These are phyloP conservation scores for Amblyjoppa fuscipennis DNA, from an alignment of 2,888 invertebrate genomes.

Conservation along the genomic window DNA sequence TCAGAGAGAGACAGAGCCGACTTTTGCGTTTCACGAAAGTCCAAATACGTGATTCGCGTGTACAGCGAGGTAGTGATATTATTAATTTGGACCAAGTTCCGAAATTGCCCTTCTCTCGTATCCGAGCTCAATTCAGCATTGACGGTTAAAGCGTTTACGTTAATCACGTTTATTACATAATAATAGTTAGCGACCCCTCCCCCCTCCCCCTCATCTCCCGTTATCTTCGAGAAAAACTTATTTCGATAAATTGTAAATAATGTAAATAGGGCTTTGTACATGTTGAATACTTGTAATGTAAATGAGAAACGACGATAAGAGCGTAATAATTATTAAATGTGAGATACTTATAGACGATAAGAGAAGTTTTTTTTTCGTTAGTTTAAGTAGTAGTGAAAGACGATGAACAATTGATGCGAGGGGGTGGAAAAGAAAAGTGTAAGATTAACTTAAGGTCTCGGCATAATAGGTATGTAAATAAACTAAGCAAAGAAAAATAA, in stretches of 20 bases:
- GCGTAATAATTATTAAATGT: conserved; percentile 72
- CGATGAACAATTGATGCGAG: conserved; percentile 79
- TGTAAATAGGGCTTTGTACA: conserved; percentile 87
- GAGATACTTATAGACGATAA: conserved; percentile 70
- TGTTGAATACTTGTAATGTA: conserved; percentile 86
- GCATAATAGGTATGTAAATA: conserved; percentile 83
- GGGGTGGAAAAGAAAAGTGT: conserved; percentile 70
- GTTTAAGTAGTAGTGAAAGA: conserved; percentile 69
- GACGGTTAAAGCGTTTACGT: conserved; percentile 54
- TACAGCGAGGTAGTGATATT: conserved; percentile 45
- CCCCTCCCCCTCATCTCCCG: conserved; percentile 29
- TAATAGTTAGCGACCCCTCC: conserved; percentile 27
- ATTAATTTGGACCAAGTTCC: conserved; percentile 28
- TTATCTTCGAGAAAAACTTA: conserved; percentile 59
- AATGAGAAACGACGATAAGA: conserved; percentile 73
- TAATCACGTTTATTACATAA: conserved; percentile 68
- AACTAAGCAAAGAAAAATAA: conserved; percentile 74
- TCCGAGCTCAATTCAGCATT: conserved; percentile 32
- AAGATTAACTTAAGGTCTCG: conserved; percentile 76
- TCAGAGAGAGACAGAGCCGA: conserved; percentile 12
- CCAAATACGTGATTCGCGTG: conserved; percentile 44
- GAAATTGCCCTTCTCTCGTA: conserved; percentile 12
- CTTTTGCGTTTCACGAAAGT: conserved; percentile 28
- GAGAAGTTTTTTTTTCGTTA: conserved; percentile 60
- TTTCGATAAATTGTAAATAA: conserved; percentile 85